Evolutionary conservation across 2,113 vertebrate species (phyloP).

Genomic region (Onychostoma macrolepis): DNA sequence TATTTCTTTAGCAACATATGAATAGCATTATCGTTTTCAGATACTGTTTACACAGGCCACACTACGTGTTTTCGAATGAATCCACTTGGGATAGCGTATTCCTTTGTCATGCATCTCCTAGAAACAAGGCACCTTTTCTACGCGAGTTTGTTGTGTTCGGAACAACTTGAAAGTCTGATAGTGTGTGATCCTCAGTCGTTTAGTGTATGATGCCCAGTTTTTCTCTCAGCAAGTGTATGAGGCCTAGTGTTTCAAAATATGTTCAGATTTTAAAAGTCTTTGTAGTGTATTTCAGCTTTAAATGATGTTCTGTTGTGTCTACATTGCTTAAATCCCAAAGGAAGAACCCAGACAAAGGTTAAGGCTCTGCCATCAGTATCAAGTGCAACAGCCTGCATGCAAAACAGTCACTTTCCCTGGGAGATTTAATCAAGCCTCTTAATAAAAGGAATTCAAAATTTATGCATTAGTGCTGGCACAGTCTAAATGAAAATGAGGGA

Average conservation of each 20-base stretch:
- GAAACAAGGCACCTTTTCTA: too few relatives aligned
- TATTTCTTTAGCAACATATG: too few relatives aligned
- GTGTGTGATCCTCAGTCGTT: too few relatives aligned
- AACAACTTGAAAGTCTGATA: too few relatives aligned
- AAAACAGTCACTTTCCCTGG: slow-evolving; percentile 42
- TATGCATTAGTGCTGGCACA: slow-evolving; percentile 58
- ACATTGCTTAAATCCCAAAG: slow-evolving; percentile 15
- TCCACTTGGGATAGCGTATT: too few relatives aligned
- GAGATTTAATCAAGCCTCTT: slow-evolving; percentile 57
- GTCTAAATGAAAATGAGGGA: slow-evolving; percentile 62
- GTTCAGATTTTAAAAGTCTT: background rate
- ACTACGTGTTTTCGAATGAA: too few relatives aligned
- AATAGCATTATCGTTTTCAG: too few relatives aligned
- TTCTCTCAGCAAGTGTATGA: background rate
- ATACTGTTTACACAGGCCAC: too few relatives aligned
- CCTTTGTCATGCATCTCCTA: too few relatives aligned
- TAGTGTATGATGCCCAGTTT: too few relatives aligned
- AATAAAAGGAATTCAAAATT: slow-evolving; percentile 56
- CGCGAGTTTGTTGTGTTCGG: too few relatives aligned
- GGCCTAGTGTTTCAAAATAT: background rate
- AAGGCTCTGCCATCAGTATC: background rate
- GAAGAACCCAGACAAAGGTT: slow-evolving; percentile 26
- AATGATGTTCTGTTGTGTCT: background rate
- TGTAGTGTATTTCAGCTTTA: background rate
- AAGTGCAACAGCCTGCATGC: slow-evolving; percentile 42